Evolutionary conservation across 2,797 vertebrate genomes (phyloP), one percentile per base, ranked within the genome.

Genomic region (Anisognathus igniventris): DNA sequence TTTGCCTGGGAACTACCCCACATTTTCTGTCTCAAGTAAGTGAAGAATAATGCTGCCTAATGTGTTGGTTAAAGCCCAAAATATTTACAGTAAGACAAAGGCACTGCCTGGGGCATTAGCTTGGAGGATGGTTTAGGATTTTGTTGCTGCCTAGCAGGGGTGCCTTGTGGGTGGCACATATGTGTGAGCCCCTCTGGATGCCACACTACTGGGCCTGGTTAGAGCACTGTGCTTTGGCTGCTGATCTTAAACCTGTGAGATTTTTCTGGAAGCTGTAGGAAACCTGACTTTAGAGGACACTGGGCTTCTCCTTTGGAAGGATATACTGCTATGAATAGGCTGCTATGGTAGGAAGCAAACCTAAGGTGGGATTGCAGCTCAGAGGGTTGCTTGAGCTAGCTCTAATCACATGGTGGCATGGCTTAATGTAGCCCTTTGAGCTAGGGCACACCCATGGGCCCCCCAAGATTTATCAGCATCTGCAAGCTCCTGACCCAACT

Each of bases 121-220:
- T 60, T 66, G 53, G 47, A 78, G 64, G 50, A 30, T 28, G 31
- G 6, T 51, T 64, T 42, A 23, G 45, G 56, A 10, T 45, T 89
- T 82, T 54, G n/a, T 13, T 35, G 56, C 60, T 85, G 77, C n/a
- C 62, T 40, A 27, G 40, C 25, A 65, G 39, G 19, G 18, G 2
- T 57, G 25, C 58, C 2, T 1, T 11, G 39, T 25, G 39, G 37
- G 48, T 6, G 6, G 48, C 20, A 5, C 2, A 0, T 6, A 5
- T 1, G 3, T 31, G 30, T 53, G 28, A 70, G 31, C 21, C 33
- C 30, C 8, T 51, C 35, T 25, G 3, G 0, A 33, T 2, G 2
- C 53, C 7, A 1, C 1, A 0, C 11, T 54, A 23, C 61, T 77
- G 28, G 25, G 16, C 20, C 51, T 80, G 31, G 9, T 50, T 48